phyloP scores from a whole-genome alignment of 2,888 invertebrate genomes.

The Balanococcus diminutus region DNA sequence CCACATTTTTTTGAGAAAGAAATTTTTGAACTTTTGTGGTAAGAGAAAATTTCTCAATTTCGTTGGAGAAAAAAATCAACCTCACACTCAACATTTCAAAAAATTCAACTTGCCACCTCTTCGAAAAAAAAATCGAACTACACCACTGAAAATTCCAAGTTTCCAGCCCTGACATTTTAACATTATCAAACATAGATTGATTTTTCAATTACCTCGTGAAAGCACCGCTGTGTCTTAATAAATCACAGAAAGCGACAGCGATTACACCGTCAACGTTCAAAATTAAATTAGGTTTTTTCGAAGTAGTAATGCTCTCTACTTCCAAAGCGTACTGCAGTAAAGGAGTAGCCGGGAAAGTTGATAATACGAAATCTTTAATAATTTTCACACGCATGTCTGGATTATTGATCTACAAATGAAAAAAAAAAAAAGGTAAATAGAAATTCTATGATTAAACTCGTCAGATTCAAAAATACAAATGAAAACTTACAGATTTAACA shows the following conservation, averaged over 20 bases:
- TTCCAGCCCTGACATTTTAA: too few relatives aligned
- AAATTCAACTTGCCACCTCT: too few relatives aligned
- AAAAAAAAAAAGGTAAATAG: not conserved
- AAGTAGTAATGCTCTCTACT: slow-evolving; percentile 98
- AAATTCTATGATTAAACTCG: not conserved
- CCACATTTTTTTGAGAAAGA: too few relatives aligned
- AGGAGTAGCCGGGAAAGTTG: slow-evolving; percentile 92
- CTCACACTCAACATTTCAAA: too few relatives aligned
- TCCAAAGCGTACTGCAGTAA: slow-evolving; percentile 94
- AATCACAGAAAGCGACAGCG: slow-evolving; percentile 95
- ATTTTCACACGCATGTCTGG: slow-evolving; percentile 98
- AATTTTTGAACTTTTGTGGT: too few relatives aligned
- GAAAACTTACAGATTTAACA: slow-evolving; percentile 69
- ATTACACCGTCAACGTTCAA: slow-evolving; percentile 99
- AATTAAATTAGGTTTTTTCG: slow-evolving; percentile 99
- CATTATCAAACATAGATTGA: too few relatives aligned
- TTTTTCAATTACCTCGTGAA: slow-evolving; percentile 77
- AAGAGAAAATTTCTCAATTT: too few relatives aligned
- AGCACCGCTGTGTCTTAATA: slow-evolving; percentile 90
- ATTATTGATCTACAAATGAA: slow-evolving; percentile 79
- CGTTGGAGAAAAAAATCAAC: too few relatives aligned
- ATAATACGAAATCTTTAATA: slow-evolving; percentile 92
- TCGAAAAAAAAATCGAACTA: too few relatives aligned
- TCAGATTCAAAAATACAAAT: not conserved
- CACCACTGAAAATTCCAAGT: too few relatives aligned